These are phyloP conservation scores for Holotrichia oblita DNA, from an alignment of 1,140 invertebrate species.

Conservation along the genomic window DNA sequence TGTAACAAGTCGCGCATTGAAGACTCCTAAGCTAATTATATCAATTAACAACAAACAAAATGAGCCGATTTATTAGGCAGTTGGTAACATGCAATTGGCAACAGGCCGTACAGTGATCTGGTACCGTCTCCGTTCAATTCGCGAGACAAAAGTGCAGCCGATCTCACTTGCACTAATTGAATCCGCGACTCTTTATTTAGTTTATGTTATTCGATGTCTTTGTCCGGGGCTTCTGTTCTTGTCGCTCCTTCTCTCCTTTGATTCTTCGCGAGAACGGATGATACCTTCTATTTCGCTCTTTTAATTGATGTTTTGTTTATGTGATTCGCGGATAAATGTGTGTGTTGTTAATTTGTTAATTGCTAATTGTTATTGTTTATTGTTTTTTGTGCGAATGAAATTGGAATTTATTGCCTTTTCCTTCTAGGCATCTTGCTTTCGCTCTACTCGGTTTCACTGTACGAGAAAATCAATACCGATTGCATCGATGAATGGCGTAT, in stretches of 20 bases:
- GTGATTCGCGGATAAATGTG: conserved; percentile 34
- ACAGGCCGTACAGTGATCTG: conserved; percentile 23
- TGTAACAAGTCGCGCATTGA: conserved; percentile 44
- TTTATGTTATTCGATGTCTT: conserved; percentile 38
- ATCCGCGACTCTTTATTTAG: conserved; percentile 38
- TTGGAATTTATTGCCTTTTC: conserved; percentile 35
- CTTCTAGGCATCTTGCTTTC: background rate
- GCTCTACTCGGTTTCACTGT: background rate
- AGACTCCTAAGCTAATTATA: conserved; percentile 45
- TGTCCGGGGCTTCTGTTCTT: background rate
- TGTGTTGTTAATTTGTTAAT: conserved; percentile 48
- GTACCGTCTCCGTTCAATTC: conserved; percentile 30
- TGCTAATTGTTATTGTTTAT: conserved; percentile 50
- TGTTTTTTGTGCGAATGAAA: conserved; percentile 25
- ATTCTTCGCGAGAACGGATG: background rate
- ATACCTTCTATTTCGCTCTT: conserved; percentile 14
- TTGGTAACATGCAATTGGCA: conserved; percentile 45
- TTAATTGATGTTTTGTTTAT: conserved; percentile 40
- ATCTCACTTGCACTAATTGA: conserved; percentile 36
- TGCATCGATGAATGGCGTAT: background rate
- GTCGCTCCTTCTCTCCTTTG: background rate
- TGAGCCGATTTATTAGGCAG: conserved; percentile 46
- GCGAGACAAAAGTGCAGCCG: conserved; percentile 19
- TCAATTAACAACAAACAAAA: conserved; percentile 47
- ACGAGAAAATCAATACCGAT: background rate